Percentiles rank a stretch among this genome's conserved stretches.
phyloP scores from a whole-genome alignment of 2,113 vertebrate genomes.

The Casuarius casuarius region DNA sequence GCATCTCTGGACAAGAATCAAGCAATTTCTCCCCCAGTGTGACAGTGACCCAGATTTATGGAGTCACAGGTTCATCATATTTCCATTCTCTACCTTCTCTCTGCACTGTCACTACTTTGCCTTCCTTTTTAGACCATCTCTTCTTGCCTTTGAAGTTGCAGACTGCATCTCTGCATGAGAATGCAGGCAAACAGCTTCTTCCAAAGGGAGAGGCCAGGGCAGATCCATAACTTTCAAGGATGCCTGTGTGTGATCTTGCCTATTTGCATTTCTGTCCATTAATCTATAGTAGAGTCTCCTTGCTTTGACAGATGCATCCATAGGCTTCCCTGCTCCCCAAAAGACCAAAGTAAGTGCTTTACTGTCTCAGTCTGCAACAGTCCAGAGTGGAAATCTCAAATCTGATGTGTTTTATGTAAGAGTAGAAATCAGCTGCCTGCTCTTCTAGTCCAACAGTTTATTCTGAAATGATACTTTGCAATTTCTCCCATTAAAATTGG shows the following conservation, averaged over 20 bases:
- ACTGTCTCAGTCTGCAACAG: neutral
- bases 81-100: conserved; percentile 18
- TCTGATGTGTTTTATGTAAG: rapidly evolving
- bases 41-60: neutral
- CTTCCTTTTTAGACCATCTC: conserved; percentile 41
- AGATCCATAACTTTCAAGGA: neutral
- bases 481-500: neutral
- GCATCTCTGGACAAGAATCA: conserved; percentile 27
- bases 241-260: neutral
- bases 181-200: conserved; percentile 44
- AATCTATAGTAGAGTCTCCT: neutral
- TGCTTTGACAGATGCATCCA: neutral
- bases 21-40: neutral
- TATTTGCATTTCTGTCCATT: neutral
- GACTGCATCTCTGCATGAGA: conserved; percentile 31
- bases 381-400: neutral
- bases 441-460: neutral
- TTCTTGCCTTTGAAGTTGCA: conserved; percentile 71
- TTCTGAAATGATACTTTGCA: neutral
- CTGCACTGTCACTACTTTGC: conserved; percentile 24
- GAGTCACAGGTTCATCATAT: neutral
- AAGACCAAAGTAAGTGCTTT: neutral
- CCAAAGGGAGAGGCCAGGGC: neutral
- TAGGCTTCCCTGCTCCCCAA: neutral
- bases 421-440: neutral